Evolutionary conservation across 2,113 vertebrate genomes (phyloP).

Genomic region (Ramphastos sulfuratus): DNA sequence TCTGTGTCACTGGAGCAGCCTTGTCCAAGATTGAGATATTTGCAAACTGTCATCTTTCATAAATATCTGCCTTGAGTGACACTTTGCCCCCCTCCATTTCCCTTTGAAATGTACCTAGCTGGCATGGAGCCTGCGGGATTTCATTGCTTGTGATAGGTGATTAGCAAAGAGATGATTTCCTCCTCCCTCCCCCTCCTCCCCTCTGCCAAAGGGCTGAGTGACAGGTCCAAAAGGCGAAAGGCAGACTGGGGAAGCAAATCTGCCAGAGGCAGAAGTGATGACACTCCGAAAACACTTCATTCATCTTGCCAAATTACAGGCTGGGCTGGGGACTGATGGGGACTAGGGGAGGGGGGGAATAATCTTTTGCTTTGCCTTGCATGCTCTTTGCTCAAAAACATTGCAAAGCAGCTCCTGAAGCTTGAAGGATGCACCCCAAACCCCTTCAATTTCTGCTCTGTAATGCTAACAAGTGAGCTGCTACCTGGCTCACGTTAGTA

Average conservation of each 20-base stretch:
- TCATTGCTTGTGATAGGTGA: slow-evolving; percentile 81
- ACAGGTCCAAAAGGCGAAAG: slow-evolving; percentile 71
- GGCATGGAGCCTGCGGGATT: slow-evolving; percentile 73
- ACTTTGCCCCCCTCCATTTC: slow-evolving; percentile 68
- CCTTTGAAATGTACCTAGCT: slow-evolving; percentile 78
- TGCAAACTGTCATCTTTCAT: slow-evolving; percentile 99
- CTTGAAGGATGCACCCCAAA: slow-evolving; percentile 13
- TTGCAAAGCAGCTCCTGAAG: background rate
- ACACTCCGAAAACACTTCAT: slow-evolving; percentile 67
- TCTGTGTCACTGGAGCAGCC: slow-evolving; percentile 87
- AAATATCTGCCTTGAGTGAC: slow-evolving; percentile 91
- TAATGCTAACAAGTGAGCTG: slow-evolving; percentile 19
- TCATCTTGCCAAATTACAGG: slow-evolving; percentile 68
- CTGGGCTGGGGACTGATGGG: slow-evolving; percentile 61
- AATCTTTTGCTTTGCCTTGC: slow-evolving; percentile 33
- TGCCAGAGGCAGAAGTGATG: slow-evolving; percentile 66
- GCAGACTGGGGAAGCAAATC: slow-evolving; percentile 69
- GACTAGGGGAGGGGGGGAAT: background rate
- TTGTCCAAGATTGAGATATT: slow-evolving; percentile 98
- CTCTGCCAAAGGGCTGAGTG: slow-evolving; percentile 69
- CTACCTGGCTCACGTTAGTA: background rate
- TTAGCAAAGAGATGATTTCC: slow-evolving; percentile 76
- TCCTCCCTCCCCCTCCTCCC: slow-evolving; percentile 39
- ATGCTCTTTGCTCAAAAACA: background rate
- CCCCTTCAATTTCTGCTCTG: background rate